These are phyloP conservation scores for Oncopodura yosiiana DNA, from an alignment of 1,140 invertebrate genomes.

Conservation along the genomic window DNA sequence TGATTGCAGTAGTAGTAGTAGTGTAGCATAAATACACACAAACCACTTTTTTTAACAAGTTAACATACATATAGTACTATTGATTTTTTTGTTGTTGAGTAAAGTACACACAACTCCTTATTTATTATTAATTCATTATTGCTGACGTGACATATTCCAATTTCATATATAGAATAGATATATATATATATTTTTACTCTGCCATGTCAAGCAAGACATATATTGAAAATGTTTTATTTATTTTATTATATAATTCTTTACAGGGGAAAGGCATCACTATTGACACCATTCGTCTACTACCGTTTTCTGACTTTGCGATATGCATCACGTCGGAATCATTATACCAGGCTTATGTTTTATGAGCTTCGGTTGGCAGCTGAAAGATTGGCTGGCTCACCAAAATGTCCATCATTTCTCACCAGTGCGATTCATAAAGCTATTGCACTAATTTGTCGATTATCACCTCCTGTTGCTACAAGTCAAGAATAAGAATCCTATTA, in stretches of 20 bases:
- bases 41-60: no score
- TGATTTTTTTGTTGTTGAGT: no score
- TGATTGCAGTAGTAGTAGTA: no score
- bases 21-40: no score
- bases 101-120: background rate
- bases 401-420: slow-evolving; percentile 49
- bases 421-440: slow-evolving; percentile 47
- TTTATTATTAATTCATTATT: background rate
- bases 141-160: no score
- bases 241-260: slow-evolving; percentile 39
- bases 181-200: no score
- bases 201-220: background rate
- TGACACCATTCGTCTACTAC: slow-evolving; percentile 90
- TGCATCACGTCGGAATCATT: slow-evolving; percentile 84
- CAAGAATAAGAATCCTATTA: no score
- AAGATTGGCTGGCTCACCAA: slow-evolving; percentile 49
- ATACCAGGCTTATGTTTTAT: slow-evolving; percentile 77
- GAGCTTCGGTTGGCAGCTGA: slow-evolving; percentile 60
- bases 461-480: slow-evolving; percentile 50
- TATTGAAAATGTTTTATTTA: no score
- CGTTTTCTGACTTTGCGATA: slow-evolving; percentile 84
- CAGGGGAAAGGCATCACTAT: slow-evolving; percentile 71
- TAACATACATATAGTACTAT: no score
- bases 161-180: no score
- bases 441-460: slow-evolving; percentile 51